Evolutionary conservation across 2,888 invertebrate species (phyloP).

Genomic region (Crossocerus cetratus): DNA sequence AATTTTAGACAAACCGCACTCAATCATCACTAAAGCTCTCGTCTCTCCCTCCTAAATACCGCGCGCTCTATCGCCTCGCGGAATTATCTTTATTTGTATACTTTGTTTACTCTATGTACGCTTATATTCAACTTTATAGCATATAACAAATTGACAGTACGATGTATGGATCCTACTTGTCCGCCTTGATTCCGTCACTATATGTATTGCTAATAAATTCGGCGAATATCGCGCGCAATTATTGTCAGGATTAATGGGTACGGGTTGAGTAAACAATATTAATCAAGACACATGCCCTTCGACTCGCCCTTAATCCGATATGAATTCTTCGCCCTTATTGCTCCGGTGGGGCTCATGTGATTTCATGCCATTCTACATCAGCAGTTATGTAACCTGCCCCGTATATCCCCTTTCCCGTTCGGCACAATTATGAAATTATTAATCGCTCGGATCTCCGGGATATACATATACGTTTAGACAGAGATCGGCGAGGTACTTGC

Average conservation of each 20-base stretch:
- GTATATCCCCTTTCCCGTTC: background rate
- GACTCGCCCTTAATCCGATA: constrained; percentile 5
- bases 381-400: constrained; percentile 34
- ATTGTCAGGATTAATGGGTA: constrained; percentile 27
- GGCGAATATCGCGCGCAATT: constrained; percentile 18
- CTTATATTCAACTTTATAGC: background rate
- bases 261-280: background rate
- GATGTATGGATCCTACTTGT: background rate
- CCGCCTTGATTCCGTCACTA: background rate
- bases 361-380: constrained; percentile 28
- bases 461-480: background rate
- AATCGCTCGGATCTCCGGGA: background rate
- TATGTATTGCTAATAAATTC: background rate
- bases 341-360: constrained; percentile 12
- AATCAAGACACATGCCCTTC: constrained; percentile 19
- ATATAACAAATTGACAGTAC: background rate
- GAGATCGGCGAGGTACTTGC: background rate
- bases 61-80: background rate
- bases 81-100: too few relatives aligned
- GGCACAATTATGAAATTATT: background rate
- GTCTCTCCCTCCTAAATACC: background rate
- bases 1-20: background rate
- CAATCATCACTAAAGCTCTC: background rate
- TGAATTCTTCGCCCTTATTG: constrained; percentile 10
- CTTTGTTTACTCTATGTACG: too few relatives aligned